A percentile compares a stretch with the other conserved stretches of the same genome.
These are phyloP conservation scores for Ceratosolen fusciceps DNA, from an alignment of 1,140 invertebrate genomes.

Conservation along the genomic window DNA sequence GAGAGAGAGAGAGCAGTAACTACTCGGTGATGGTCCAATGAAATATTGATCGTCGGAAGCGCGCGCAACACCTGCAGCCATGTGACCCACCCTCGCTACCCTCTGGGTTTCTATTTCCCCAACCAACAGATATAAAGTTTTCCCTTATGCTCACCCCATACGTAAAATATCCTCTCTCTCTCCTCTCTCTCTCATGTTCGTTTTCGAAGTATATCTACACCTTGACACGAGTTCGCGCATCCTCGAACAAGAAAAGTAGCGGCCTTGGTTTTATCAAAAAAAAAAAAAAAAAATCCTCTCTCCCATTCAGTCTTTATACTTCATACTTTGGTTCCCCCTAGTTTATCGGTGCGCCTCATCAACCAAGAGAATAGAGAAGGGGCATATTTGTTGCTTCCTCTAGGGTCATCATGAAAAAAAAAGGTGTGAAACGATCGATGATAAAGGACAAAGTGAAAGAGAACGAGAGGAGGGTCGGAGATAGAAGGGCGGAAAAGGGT, in stretches of 20 bases:
- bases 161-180: slow-evolving; percentile 7
- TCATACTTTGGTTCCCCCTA: slow-evolving; percentile 11
- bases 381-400: not conserved
- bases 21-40: slow-evolving; percentile 64
- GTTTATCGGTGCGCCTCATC: slow-evolving; percentile 4
- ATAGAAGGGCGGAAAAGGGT: not conserved
- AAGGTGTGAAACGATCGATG: slow-evolving; percentile 11
- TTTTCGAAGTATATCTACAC: not conserved
- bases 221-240: slow-evolving; percentile 27
- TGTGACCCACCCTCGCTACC: slow-evolving; percentile 51
- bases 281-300: not conserved
- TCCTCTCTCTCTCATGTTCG: slow-evolving; percentile 44
- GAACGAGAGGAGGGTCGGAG: not conserved
- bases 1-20: slow-evolving; percentile 22
- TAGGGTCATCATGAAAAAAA: not conserved
- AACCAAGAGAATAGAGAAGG: not conserved
- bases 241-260: slow-evolving; percentile 7
- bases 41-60: slow-evolving; percentile 70
- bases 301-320: not conserved
- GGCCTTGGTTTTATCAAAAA: slow-evolving; percentile 14
- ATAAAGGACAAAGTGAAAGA: not conserved
- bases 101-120: slow-evolving; percentile 37
- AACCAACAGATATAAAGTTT: slow-evolving; percentile 28
- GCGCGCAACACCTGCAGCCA: slow-evolving; percentile 69
- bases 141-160: slow-evolving; percentile 3